Conservation (phyloP, 92 coral and sea anemone species). For the Montipora capitata region DNA sequence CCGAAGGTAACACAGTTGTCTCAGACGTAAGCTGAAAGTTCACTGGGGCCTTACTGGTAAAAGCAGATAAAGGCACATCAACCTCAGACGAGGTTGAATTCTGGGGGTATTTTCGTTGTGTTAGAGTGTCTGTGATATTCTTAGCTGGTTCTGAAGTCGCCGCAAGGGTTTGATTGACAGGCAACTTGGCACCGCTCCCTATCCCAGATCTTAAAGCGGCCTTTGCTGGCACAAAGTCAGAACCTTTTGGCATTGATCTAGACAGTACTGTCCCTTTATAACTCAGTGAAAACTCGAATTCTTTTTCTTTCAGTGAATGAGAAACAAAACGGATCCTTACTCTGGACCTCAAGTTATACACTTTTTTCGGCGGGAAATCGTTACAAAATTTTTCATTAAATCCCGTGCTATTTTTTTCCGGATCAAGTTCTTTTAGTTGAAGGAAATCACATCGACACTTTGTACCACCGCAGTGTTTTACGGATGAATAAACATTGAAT, state of each 20-base stretch:
- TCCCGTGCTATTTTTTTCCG: slow-evolving; percentile 8
- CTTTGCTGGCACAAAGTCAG: background rate
- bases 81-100: background rate
- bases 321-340: slow-evolving; percentile 64
- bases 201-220: background rate
- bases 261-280: slow-evolving; percentile 17
- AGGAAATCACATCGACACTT: slow-evolving; percentile 74
- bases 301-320: slow-evolving; percentile 22
- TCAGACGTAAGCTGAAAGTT: slow-evolving; percentile 9
- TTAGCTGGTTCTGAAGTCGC: slow-evolving; percentile 7
- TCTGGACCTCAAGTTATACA: slow-evolving; percentile 34
- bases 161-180: slow-evolving; percentile 31
- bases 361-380: slow-evolving; percentile 53
- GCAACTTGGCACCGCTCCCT: background rate
- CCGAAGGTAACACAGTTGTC: background rate
- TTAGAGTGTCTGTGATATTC: background rate
- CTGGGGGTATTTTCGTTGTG: background rate
- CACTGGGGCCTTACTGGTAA: slow-evolving; percentile 20
- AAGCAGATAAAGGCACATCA: slow-evolving; percentile 24
- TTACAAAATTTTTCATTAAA: slow-evolving; percentile 56
- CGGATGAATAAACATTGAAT: slow-evolving; percentile 57
- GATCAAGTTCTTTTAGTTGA: slow-evolving; percentile 47
- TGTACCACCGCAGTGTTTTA: slow-evolving; percentile 46
- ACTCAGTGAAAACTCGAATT: slow-evolving; percentile 56
- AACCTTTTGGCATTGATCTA: slow-evolving; percentile 6